phyloP scores from a whole-genome alignment of 1,140 invertebrate species.

The Ceratina calcarata region DNA sequence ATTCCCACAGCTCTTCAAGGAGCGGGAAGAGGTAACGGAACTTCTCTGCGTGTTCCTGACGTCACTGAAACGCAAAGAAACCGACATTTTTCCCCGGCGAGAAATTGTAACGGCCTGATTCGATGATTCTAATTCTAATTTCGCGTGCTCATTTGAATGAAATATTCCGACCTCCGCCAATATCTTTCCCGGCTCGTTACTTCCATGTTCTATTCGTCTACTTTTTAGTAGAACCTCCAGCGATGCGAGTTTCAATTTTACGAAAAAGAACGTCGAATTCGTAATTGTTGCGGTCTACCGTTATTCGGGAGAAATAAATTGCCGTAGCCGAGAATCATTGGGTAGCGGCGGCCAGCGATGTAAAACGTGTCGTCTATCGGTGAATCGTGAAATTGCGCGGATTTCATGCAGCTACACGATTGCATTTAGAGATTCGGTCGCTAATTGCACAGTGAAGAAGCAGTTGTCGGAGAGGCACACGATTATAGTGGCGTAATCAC shows the following conservation, averaged over 20 bases:
- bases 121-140: not conserved
- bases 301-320: constrained; percentile 28
- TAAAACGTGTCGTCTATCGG: constrained; percentile 40
- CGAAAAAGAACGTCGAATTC: not conserved
- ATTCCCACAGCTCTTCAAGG: constrained; percentile 52
- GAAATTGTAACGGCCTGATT: constrained; percentile 41
- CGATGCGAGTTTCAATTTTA: not conserved
- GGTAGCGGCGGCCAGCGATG: not conserved
- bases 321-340: not conserved
- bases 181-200: not conserved
- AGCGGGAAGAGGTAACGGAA: constrained; percentile 57
- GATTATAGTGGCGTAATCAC: constrained; percentile 62
- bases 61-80: constrained; percentile 47
- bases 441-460: constrained; percentile 61
- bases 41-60: constrained; percentile 55
- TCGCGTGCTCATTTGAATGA: not conserved
- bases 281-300: not conserved
- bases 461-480: constrained; percentile 48
- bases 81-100: constrained; percentile 5
- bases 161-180: not conserved
- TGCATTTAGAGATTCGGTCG: constrained; percentile 54
- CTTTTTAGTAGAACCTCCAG: not conserved
- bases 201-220: not conserved
- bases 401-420: constrained; percentile 48
- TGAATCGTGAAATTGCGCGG: constrained; percentile 55